These are phyloP conservation scores for Mesocricetus auratus DNA, from an alignment of 2,113 vertebrate genomes.

Conservation along the genomic window DNA sequence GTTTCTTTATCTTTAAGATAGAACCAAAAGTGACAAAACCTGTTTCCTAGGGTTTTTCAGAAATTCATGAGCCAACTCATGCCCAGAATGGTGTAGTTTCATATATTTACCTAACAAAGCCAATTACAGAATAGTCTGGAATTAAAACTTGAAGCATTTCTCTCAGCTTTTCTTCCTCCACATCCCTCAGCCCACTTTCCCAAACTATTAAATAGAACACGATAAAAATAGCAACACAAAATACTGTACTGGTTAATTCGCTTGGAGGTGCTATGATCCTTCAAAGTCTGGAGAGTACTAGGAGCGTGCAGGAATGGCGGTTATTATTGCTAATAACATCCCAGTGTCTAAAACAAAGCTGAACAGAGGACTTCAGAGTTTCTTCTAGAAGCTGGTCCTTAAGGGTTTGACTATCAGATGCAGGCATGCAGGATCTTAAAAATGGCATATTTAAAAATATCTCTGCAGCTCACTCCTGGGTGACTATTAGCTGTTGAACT, in stretches of 20 bases:
- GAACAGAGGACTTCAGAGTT: conserved; percentile 56
- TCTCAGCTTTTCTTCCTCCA: conserved; percentile 9
- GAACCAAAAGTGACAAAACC: neutral
- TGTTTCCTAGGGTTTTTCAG: neutral
- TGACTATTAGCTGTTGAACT: conserved; percentile 69
- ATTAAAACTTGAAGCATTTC: neutral
- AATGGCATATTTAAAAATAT: conserved; percentile 76
- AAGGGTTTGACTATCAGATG: conserved; percentile 57
- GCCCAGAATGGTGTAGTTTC: neutral
- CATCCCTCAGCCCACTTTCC: conserved; percentile 16
- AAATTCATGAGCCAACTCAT: conserved; percentile 19
- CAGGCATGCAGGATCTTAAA: conserved; percentile 57
- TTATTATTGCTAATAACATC: conserved; percentile 62
- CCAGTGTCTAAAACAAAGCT: conserved; percentile 36
- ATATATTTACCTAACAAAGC: neutral
- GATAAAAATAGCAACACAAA: conserved; percentile 46
- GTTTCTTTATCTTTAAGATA: neutral
- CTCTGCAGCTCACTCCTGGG: conserved; percentile 43
- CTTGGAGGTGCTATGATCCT: neutral
- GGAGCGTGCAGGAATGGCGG: neutral
- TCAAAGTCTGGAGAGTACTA: conserved; percentile 23
- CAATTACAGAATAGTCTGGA: neutral
- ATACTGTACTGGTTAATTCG: neutral
- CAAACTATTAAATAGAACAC: conserved; percentile 19
- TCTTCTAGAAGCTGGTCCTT: conserved; percentile 51